Evolutionary conservation across 2,888 invertebrate species (phyloP).

Genomic region (Hybos culiciformis): DNA sequence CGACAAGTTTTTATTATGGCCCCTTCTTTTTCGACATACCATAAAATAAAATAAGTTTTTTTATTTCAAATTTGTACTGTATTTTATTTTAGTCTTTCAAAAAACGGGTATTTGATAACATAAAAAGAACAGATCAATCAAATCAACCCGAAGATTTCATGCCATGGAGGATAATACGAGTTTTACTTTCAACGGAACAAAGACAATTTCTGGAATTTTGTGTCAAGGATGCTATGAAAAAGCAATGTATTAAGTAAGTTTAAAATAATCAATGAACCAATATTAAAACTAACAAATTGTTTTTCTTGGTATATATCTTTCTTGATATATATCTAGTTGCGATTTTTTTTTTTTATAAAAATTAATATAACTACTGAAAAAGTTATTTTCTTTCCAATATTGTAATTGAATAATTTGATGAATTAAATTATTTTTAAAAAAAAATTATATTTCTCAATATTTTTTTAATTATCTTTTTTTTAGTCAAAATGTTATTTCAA

Average conservation of each 20-base stretch:
- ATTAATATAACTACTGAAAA: too few species aligned
- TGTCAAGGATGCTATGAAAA: slow-evolving; percentile 22
- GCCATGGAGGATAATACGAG: slow-evolving; percentile 31
- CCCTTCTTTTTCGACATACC: too few species aligned
- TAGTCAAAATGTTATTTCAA: slow-evolving; percentile 23
- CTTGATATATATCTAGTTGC: background rate
- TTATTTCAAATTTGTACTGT: too few species aligned
- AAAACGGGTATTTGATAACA: slow-evolving; percentile 26
- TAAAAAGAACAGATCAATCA: slow-evolving; percentile 28
- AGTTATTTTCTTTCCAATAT: too few species aligned
- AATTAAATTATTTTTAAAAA: background rate
- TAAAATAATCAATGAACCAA: background rate
- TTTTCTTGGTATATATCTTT: background rate
- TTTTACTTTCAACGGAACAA: slow-evolving; percentile 24
- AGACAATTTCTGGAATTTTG: slow-evolving; percentile 27
- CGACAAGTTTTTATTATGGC: background rate
- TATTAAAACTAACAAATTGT: background rate
- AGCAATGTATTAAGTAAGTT: slow-evolving; percentile 14
- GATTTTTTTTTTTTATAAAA: too few species aligned
- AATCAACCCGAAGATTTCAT: slow-evolving; percentile 30
- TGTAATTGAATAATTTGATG: too few species aligned
- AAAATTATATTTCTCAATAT: background rate
- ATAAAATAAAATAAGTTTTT: too few species aligned
- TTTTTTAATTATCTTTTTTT: slow-evolving; percentile 5
- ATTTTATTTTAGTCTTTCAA: slow-evolving; percentile 26